Evolutionary conservation across 2,888 invertebrate species (phyloP), one percentile per base, ranked within the genome.

Genomic region (Drosophila robusta): DNA sequence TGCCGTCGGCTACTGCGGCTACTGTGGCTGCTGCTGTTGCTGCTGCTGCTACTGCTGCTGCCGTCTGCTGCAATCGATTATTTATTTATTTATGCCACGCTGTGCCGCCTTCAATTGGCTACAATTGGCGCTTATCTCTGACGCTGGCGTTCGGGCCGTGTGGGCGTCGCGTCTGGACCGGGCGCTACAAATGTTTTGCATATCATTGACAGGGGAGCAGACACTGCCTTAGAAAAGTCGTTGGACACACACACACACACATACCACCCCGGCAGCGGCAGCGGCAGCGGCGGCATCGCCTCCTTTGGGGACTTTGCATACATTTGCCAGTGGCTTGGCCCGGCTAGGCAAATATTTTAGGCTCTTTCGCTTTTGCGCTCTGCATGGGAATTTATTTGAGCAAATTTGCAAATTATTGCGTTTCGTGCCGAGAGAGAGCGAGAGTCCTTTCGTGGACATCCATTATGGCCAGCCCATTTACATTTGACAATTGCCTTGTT

Each of bases 381-480:
- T 70, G 78, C 88, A 78, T 80, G 86, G 75, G 86, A 84, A 84
- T 84, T 84, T 84, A 84, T 87, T 86, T 84, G 83, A 87, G 80
- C 88, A 84, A 84, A 87, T 84, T 87, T 84, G 88, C 84, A 85
- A 84, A 84, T 84, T 84, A 84, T 84, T 84, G 88, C 83, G 66
- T 72, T 77, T 66, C 61, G 64, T 66, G 72, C 65, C 42, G 32
- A 42, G 57, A 29, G 26, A 26, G 29, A 54, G 70, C 47, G 54
- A 47, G 32, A 39, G 51, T 46, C 24, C 41, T 45, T 44, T 22
- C 36, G 58, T 79, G 81, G 76, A 87, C 83, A 87, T 83, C 85
- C 84, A 83, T 87, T 83, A 83, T 77, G 70, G 70, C 72, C 61
- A 60, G 71, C 77, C 83, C 83, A 83, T 83, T 83, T 83, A 87